Base-by-base conservation (phyloP, 2,113 vertebrate genomes). In the Mesocricetus auratus region DNA sequence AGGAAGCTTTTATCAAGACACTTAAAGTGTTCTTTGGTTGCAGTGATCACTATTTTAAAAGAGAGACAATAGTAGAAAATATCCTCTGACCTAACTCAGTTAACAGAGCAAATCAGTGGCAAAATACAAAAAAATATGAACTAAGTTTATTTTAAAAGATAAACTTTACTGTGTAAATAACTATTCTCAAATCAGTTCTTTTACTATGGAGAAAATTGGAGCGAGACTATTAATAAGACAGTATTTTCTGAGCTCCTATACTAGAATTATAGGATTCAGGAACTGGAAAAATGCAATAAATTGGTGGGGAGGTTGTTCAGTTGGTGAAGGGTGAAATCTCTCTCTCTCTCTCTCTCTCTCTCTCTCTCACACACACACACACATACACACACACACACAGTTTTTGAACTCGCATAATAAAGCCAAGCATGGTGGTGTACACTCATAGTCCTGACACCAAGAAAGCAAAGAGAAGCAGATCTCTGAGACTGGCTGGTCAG, bases 1-100 rank as follows among this genome's bases (percentile, higher is more conserved):
- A 86, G 68, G n/a, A 66, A 92, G 64, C 62, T 93, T 89, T 82
- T 75, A 86, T 73, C 50, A 73, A 71, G 73, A 60, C 86, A 66
- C 66, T 90, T 78, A 74, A 45, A 73, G 36, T 86, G 33, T 69
- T 53, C 75, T 50, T 83, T 79, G 45, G 36, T 39, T 89, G 21
- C 45, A 71, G 56, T 45, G 86, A 91, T 73, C 71, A 79, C 22
- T 42, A 47, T 47, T 69, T 89, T 77, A 13, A 95, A 91, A 69
- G 47, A 47, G 24, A 87, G 1, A 22, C 39, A 90, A 66, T 39
- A 60, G 53, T 42, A 82, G 4, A 21, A 93, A 82, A 86, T 86
- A 77, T 83, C 29, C 45, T 91, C 64, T 71, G 22, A 36, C 39
- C n/a, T 24, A 93, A 36, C 45, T 75, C 81, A 79, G 24, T 2